Evolutionary conservation across 1,140 invertebrate species (phyloP).

Genomic region (Drosophila murphyi): DNA sequence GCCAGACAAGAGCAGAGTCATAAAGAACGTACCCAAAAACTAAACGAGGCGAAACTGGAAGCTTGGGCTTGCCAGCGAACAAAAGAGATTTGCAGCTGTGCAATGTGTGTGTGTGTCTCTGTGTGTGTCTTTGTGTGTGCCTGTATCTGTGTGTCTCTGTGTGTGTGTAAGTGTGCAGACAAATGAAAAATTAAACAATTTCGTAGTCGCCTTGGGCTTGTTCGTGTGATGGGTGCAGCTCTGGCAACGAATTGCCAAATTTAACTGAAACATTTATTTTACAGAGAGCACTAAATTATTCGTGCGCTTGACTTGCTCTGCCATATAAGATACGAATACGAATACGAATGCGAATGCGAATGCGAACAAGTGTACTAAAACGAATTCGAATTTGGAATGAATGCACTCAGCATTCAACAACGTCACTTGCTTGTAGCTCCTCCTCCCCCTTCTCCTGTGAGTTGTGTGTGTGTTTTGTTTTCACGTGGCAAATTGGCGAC

Average conservation of each 20-base stretch:
- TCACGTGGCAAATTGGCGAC: slow-evolving; percentile 73
- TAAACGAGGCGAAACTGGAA: slow-evolving; percentile 17
- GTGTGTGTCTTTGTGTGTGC: slow-evolving; percentile 5
- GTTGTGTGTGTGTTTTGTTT: slow-evolving; percentile 62
- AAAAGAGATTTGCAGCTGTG: slow-evolving; percentile 12
- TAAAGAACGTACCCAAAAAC: slow-evolving; percentile 29
- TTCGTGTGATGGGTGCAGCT: slow-evolving; percentile 19
- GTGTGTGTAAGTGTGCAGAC: slow-evolving; percentile 38
- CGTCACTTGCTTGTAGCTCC: slow-evolving; percentile 6
- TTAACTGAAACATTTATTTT: slow-evolving; percentile 81
- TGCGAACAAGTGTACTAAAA: neutral
- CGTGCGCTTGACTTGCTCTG: slow-evolving; percentile 29
- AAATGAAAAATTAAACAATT: slow-evolving; percentile 83
- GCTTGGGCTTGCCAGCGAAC: neutral
- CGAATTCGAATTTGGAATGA: slow-evolving; percentile 24
- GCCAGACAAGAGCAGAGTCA: slow-evolving; percentile 23
- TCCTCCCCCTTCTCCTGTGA: neutral
- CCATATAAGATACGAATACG: slow-evolving; percentile 36
- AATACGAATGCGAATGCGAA: slow-evolving; percentile 15
- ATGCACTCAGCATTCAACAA: slow-evolving; percentile 22
- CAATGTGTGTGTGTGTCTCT: slow-evolving; percentile 13
- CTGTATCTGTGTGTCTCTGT: slow-evolving; percentile 21
- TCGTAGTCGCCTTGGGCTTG: slow-evolving; percentile 46
- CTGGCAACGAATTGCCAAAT: slow-evolving; percentile 75
- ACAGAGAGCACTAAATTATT: slow-evolving; percentile 78